Base-by-base conservation (phyloP, 2,888 invertebrate genomes). In the Panopea generosa region DNA sequence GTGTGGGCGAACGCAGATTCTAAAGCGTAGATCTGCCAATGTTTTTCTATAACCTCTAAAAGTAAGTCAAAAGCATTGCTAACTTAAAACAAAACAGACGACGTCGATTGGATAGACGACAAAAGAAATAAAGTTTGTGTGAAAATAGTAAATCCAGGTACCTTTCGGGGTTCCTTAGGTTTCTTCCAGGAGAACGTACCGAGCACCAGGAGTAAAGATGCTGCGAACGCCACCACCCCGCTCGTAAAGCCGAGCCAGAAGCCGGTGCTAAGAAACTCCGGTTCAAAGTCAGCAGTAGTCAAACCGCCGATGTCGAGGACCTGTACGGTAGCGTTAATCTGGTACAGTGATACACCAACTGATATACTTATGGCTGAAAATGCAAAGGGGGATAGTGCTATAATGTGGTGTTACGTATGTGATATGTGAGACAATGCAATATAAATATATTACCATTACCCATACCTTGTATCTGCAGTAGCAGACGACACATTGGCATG, bases 311-410 rank as follows among this genome's bases (percentile, higher is more conserved):
- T 76, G 50, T 70, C 67, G 0, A 76, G 45, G 11, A 47, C 52
- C 43, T 61, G 67, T 0, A 62, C 67, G 0, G 66, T 61, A 24
- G 67, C 61, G 4, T 71, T 62, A 22, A 76, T 76, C 52, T 76
- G 76, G 22, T 76, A 76, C 22, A 76, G 16, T n/a, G 70, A 76
- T 24, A 76, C 67, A 3, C 71, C 62, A 0, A 71, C 66, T 6
- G 76, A 49, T 7, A 33, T 47, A 14, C 56, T 56, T n/a, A n/a
- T n/a, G n/a, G n/a, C n/a, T n/a, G n/a, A n/a, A n/a, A n/a, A n/a
- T n/a, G n/a, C n/a, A n/a, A n/a, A n/a, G n/a, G n/a, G n/a, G n/a
- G n/a, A n/a, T n/a, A n/a, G n/a, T 3, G 45, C 45, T n/a, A n/a
- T n/a, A n/a, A n/a, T n/a, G n/a, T n/a, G n/a, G n/a, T n/a, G n/a